These are phyloP conservation scores for Leptodirus hochenwartii DNA, from an alignment of 2,888 invertebrate genomes.

Conservation along the genomic window DNA sequence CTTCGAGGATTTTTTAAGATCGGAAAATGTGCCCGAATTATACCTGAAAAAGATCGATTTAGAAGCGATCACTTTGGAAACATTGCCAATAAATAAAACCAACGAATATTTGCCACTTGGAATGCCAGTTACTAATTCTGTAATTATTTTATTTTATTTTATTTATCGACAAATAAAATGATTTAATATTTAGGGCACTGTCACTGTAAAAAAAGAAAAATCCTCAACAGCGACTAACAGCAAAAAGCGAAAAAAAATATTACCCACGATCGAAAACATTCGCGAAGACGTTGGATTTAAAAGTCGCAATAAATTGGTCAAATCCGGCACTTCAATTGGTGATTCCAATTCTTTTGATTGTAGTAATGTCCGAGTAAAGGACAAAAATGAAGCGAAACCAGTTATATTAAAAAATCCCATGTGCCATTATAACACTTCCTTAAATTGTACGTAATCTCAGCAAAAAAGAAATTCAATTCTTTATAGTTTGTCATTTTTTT, in stretches of 20 bases:
- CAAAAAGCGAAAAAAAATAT: no score
- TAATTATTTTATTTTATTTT: no score
- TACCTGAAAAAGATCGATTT: no score
- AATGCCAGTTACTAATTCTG: no score
- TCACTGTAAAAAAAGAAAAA: neutral
- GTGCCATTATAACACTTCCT: conserved; percentile 25
- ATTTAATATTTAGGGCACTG: no score
- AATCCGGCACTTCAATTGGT: neutral
- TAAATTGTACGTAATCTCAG: conserved; percentile 18
- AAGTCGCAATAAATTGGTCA: conserved; percentile 1
- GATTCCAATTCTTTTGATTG: neutral
- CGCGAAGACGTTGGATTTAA: conserved; percentile 8
- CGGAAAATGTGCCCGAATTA: no score
- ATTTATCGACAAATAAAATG: no score
- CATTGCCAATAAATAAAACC: no score
- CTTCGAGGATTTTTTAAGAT: neutral
- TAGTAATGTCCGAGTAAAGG: conserved; percentile 4
- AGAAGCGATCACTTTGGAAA: no score
- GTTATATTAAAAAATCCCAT: conserved; percentile 21
- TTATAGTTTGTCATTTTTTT: conserved; percentile 3
- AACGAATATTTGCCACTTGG: no score
- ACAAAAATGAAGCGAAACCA: conserved; percentile 2
- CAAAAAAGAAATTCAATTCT: neutral
- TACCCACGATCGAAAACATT: conserved; percentile 12
- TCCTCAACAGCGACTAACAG: conserved; percentile 1